Evolutionary conservation across 30 jellyfish, hydroid and myxozoan species (phyloP), one percentile per base, ranked within the genome.

Genomic region (Hydractinia echinata): DNA sequence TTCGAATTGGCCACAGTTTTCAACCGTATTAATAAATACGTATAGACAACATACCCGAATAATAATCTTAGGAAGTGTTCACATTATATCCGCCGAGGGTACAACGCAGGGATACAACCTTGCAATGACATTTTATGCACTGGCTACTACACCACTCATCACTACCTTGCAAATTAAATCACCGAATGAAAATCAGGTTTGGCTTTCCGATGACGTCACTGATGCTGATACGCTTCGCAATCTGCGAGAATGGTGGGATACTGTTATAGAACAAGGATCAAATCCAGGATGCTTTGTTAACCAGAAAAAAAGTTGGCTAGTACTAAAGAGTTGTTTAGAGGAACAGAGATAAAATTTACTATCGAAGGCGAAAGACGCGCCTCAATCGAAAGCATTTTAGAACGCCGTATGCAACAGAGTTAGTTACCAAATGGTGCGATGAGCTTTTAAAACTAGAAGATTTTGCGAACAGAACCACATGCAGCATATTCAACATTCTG

Each of bases 101-200:
- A 82, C 89, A 52, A 82, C 89, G 15, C 89, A 82, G 72, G 85
- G 79, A 8, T 79, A 82, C 79, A 52, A 52, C 21, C 61, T 82
- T 48, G 89, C 89, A 54, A 82, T 82, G 89, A 15, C 89, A 18
- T 70, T 82, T 66, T 82, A 82, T 55, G 87, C 89, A 15, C 44
- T 71, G 15, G 86, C 64, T 8, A 82, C 67, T 67, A 48, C 68
- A 16, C 48, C 69, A 19, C 20, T 79, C 10, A 14, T 79, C 10
- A 10, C 3, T n/a, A 16, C 10, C 1, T n/a, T 79, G 10, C 64
- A 79, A 79, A n/a, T 3, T 11, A 9, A 7, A 10, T 19, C 15
- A 10, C 14, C 13, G 48, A n/a, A 8, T 18, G 81, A 51, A 7
- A 53, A 55, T 8, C 81, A 76, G 13, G 85, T 76, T 13, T 4